Base-by-base conservation (phyloP, 2,888 invertebrate genomes). In the Eristalis arbustorum region DNA sequence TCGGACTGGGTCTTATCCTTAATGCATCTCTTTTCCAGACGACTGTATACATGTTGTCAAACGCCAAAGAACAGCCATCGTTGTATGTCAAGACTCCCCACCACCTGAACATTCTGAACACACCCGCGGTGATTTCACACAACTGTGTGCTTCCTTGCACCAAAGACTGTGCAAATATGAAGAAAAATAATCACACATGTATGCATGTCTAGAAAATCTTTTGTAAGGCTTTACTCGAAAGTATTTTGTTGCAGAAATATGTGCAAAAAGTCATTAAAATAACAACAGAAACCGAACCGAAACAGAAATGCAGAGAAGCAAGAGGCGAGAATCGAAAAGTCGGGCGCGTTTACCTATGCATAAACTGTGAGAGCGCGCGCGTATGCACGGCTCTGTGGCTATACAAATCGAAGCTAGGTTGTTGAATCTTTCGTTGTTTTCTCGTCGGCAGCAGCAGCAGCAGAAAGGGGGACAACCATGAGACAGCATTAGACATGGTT, bases 401-500 rank as follows among this genome's bases (percentile, higher is more conserved):
- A 56, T 72, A 77, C 49, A 67, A 64, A 64, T 49, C 64, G 18
- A 82, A 40, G 49, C 61, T 76, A 68, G 80, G 63, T 74, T 85
- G 74, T 85, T 82, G 82, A 82, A 77, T 84, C 80, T 84, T 63
- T 42, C n/a, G 56, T 56, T 69, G 49, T 78, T 80, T 80, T 62
- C 25, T 25, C 13, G 25, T 25, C 11, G 11, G 10, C 23, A 59
- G 14, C 59, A 59, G 25, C 22, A 11, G 25, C 22, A 57, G 23
- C 22, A 57, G 23, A 59, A 59, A 14, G 87, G 71, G 87, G 87
- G 75, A 78, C 2, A 87, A 79, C 87, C 87, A 87, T 87, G 87
- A 87, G 87, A 87, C 87, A 75, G 78, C 83, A 87, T 87, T 87
- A 87, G 87, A 83, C 71, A 87, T 87, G 87, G 78, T 87, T 87